Conservation (phyloP, 2,113 vertebrate genomes). For the Jacana jacana region DNA sequence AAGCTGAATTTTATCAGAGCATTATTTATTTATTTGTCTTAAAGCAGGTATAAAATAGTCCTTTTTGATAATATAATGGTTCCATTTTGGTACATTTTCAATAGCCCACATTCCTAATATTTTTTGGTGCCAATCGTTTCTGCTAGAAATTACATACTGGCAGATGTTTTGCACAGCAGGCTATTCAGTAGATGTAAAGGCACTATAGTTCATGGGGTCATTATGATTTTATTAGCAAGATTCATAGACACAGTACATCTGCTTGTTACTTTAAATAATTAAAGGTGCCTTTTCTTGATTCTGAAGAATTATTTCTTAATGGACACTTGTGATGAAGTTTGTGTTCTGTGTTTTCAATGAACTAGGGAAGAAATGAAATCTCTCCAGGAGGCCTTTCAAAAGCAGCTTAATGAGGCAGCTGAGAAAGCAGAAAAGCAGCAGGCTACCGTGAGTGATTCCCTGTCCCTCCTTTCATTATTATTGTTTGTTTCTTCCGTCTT, state of each 20-base stretch:
- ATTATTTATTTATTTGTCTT: not conserved
- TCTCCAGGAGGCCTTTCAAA: slow-evolving; percentile 93
- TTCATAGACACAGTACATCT: not conserved
- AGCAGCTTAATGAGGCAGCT: slow-evolving; percentile 92
- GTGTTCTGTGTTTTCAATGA: slow-evolving; percentile 62
- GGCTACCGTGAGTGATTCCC: slow-evolving; percentile 86
- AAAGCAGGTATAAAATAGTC: not conserved
- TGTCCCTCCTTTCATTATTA: not conserved
- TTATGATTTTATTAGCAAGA: not conserved
- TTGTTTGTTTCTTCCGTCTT: not conserved
- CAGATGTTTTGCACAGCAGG: slow-evolving; percentile 23
- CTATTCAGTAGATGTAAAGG: not conserved
- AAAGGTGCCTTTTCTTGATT: not conserved
- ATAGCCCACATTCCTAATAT: not conserved
- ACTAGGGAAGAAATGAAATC: slow-evolving; percentile 96
- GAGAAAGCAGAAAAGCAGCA: slow-evolving; percentile 95
- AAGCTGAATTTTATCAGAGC: not conserved
- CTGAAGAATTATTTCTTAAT: not conserved
- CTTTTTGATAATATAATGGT: not conserved
- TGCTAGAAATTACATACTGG: not conserved
- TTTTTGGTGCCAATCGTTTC: slow-evolving; percentile 24
- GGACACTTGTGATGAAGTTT: slow-evolving; percentile 23
- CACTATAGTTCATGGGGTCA: not conserved
- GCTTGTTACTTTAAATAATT: not conserved
- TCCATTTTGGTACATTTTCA: not conserved